These are phyloP conservation scores for Microtus californicus DNA, from an alignment of 2,797 vertebrate species.

Conservation along the genomic window DNA sequence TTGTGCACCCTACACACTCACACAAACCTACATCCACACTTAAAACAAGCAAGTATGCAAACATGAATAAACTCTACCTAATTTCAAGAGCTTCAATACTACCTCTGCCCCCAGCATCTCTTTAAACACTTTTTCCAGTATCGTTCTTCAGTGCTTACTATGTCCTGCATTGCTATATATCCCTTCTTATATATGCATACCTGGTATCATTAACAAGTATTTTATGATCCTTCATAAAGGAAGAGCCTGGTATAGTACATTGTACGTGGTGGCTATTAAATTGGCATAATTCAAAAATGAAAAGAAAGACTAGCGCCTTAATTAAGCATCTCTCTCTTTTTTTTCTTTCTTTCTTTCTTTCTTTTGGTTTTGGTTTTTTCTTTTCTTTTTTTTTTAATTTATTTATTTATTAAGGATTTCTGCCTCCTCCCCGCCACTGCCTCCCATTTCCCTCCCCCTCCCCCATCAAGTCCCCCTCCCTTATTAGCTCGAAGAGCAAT, in stretches of 20 bases:
- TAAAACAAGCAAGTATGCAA: neutral
- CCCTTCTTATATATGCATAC: neutral
- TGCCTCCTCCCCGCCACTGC: too few relatives aligned
- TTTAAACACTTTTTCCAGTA: neutral
- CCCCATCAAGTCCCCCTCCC: too few relatives aligned
- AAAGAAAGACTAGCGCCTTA: neutral
- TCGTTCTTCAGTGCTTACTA: neutral
- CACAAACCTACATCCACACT: neutral
- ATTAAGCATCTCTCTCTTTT: neutral
- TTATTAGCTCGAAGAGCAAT: too few relatives aligned
- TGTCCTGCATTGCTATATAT: neutral
- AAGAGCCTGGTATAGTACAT: neutral
- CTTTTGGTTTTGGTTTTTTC: too few relatives aligned
- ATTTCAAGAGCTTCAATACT: neutral
- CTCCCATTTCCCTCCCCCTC: too few relatives aligned
- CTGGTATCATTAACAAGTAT: neutral
- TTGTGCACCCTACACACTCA: neutral
- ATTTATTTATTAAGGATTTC: too few relatives aligned
- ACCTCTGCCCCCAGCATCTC: neutral
- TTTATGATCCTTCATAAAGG: slow-evolving; percentile 12
- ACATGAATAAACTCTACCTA: neutral
- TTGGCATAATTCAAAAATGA: slow-evolving; percentile 11
- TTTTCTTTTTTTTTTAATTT: too few relatives aligned
- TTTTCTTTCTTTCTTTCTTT: too few relatives aligned
- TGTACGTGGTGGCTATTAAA: neutral